Conservation (phyloP, 2,888 invertebrate genomes). For the Bellardia pandia region DNA sequence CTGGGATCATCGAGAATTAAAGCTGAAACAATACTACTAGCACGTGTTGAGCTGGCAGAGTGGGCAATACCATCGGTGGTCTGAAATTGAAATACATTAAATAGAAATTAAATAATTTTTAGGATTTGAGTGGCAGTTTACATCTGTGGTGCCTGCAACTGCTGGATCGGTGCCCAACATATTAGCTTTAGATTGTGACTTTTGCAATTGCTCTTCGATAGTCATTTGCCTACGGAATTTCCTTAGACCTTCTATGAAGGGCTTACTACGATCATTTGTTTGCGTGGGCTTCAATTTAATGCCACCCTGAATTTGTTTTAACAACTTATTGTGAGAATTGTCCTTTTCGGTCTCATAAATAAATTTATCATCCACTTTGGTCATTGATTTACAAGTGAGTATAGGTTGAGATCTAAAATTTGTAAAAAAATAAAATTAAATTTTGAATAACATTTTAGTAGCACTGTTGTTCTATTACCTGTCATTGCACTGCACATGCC, state of each 20-base stretch:
- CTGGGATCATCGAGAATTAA: conserved; percentile 87
- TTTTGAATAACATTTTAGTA: background rate
- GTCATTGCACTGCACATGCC: conserved; percentile 94
- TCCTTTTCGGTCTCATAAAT: conserved; percentile 94
- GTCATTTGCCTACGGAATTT: conserved; percentile 96
- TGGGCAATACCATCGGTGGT: conserved; percentile 67
- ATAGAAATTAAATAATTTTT: too few relatives aligned
- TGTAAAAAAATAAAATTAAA: background rate
- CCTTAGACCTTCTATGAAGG: conserved; percentile 91
- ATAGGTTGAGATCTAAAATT: conserved; percentile 86
- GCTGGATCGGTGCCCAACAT: conserved; percentile 75
- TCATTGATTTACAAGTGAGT: conserved; percentile 86
- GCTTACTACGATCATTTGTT: conserved; percentile 94
- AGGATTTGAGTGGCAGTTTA: conserved; percentile 1
- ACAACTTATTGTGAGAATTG: conserved; percentile 91
- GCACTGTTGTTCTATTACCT: conserved; percentile 84
- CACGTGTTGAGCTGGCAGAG: conserved; percentile 51
- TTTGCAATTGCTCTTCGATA: conserved; percentile 94
- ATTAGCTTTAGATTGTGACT: conserved; percentile 89
- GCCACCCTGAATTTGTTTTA: conserved; percentile 92
- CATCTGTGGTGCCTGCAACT: conserved; percentile 38
- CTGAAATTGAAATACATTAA: conserved; percentile 34
- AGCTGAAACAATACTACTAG: conserved; percentile 78
- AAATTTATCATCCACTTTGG: conserved; percentile 91
- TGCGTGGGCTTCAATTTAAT: conserved; percentile 90